Evolutionary conservation across 2,113 vertebrate species (phyloP).

Genomic region (Stomatorhinus ivindoensis): DNA sequence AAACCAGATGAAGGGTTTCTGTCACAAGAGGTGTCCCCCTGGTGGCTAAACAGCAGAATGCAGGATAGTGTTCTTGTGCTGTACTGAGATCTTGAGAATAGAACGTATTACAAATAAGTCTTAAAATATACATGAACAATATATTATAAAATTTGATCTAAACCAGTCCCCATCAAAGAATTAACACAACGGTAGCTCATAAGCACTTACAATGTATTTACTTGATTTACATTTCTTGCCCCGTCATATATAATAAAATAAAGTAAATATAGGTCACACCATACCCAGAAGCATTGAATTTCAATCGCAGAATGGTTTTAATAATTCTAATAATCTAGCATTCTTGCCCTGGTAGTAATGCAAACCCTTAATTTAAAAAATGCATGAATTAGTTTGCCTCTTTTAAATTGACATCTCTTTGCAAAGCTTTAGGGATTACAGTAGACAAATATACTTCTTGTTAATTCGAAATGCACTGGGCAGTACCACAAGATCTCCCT

Average conservation of each 20-base stretch:
- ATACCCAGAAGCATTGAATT: slow-evolving; percentile 31
- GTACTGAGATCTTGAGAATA: not conserved
- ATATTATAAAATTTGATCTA: slow-evolving; percentile 31
- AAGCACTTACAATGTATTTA: slow-evolving; percentile 33
- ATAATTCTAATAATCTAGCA: slow-evolving; percentile 21
- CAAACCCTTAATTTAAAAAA: not conserved
- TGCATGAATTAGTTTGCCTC: not conserved
- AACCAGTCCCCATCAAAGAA: slow-evolving; percentile 20
- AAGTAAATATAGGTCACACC: slow-evolving; percentile 37
- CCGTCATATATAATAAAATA: slow-evolving; percentile 22
- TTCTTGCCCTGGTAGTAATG: not conserved
- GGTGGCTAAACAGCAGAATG: slow-evolving; percentile 18
- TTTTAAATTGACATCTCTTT: not conserved
- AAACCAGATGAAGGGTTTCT: not conserved
- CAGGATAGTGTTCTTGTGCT: slow-evolving; percentile 22
- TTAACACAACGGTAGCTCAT: slow-evolving; percentile 24
- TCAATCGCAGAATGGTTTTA: slow-evolving; percentile 23
- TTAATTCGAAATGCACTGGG: not conserved
- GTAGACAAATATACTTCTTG: not conserved
- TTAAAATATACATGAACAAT: slow-evolving; percentile 33
- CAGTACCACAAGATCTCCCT: not conserved
- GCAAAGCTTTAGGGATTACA: not conserved
- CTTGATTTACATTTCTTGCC: slow-evolving; percentile 23
- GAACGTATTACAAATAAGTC: not conserved
- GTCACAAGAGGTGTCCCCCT: slow-evolving; percentile 25